Percentiles rank a stretch among this genome's conserved stretches.
Conservation (phyloP, 2,797 vertebrate genomes). For the Silurus aristotelis region DNA sequence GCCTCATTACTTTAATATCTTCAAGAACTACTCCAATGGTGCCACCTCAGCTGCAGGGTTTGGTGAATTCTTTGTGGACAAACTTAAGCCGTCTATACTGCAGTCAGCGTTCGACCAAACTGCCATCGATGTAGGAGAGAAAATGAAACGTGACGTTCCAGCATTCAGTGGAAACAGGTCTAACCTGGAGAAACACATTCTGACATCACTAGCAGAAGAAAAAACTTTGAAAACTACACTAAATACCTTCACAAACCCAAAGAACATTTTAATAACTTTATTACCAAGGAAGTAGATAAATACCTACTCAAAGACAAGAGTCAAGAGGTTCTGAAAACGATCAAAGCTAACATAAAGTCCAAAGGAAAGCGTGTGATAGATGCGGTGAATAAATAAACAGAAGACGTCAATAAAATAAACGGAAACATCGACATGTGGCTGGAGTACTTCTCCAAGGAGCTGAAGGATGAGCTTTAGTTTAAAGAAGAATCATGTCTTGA, state of each 20-base stretch:
- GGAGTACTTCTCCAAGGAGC: slow-evolving; percentile 56
- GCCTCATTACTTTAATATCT: slow-evolving; percentile 62
- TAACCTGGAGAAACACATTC: slow-evolving; percentile 65
- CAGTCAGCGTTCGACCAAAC: slow-evolving; percentile 43
- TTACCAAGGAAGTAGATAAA: slow-evolving; percentile 41
- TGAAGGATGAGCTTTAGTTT: slow-evolving; percentile 60
- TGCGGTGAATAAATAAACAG: slow-evolving; percentile 11
- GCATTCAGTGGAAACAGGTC: slow-evolving; percentile 62
- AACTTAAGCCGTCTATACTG: slow-evolving; percentile 56
- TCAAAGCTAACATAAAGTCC: background rate
- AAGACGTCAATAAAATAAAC: background rate
- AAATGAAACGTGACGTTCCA: slow-evolving; percentile 52
- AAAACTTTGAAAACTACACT: slow-evolving; percentile 66
- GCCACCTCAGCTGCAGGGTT: slow-evolving; percentile 61
- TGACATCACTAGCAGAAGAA: slow-evolving; percentile 64
- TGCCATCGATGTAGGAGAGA: slow-evolving; percentile 50
- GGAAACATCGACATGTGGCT: slow-evolving; percentile 62
- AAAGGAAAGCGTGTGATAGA: background rate
- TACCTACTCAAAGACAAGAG: slow-evolving; percentile 31
- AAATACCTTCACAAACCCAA: slow-evolving; percentile 49
- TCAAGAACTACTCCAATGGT: slow-evolving; percentile 66
- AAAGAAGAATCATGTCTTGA: slow-evolving; percentile 58
- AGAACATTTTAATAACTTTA: slow-evolving; percentile 55
- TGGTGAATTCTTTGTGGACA: slow-evolving; percentile 55
- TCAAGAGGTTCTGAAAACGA: slow-evolving; percentile 5